Evolutionary conservation across 2,113 vertebrate genomes (phyloP).

Genomic region (Neodontobutis hainanensis): DNA sequence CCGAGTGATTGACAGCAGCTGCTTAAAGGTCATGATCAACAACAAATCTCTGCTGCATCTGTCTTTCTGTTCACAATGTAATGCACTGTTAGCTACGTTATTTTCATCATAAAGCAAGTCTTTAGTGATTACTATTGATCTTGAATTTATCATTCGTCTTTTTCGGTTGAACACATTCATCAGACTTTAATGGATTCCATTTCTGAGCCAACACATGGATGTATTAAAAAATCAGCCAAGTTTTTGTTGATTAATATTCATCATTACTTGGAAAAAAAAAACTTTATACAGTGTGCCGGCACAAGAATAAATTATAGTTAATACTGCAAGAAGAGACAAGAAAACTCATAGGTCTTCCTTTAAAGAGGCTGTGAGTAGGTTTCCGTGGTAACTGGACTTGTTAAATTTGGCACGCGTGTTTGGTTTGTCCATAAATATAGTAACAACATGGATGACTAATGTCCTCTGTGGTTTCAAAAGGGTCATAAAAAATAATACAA

Average conservation of each 20-base stretch:
- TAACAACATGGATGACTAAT: neutral
- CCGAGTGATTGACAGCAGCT: neutral
- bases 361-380: neutral
- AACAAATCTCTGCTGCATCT: neutral
- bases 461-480: neutral
- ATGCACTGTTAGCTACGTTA: neutral
- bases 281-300: too few relatives aligned
- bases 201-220: neutral
- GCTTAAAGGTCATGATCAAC: neutral
- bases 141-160: too few relatives aligned
- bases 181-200: neutral
- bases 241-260: neutral
- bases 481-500: too few relatives aligned
- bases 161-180: neutral
- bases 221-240: neutral
- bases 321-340: constrained; percentile 27
- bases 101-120: neutral
- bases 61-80: neutral
- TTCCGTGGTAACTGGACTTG: too few relatives aligned
- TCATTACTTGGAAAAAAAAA: too few relatives aligned
- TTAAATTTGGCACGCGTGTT: neutral
- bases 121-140: neutral
- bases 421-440: neutral
- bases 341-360: too few relatives aligned
- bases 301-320: constrained; percentile 1